Evolutionary conservation across 2,888 invertebrate genomes (phyloP).

Genomic region (Epistrophe grossulariae): DNA sequence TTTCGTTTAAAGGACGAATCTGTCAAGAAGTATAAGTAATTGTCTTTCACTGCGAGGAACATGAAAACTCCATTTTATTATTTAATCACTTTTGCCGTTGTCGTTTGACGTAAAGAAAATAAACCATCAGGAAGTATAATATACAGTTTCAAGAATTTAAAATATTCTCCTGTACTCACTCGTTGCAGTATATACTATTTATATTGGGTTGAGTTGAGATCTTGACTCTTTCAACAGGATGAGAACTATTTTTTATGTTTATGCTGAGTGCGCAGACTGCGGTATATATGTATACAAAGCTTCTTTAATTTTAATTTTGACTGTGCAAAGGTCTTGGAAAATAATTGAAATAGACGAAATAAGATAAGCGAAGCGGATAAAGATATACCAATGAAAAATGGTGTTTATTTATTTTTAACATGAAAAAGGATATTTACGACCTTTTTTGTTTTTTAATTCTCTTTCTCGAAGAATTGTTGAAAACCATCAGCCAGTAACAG

Average conservation of each 20-base stretch:
- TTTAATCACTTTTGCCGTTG: constrained; percentile 61
- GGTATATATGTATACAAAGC: background rate
- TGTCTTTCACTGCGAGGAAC: constrained; percentile 38
- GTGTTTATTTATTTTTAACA: too few species aligned
- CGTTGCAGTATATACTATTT: background rate
- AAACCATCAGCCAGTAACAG: too few species aligned
- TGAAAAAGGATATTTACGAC: background rate
- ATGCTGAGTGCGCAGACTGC: background rate
- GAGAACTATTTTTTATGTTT: constrained; percentile 9
- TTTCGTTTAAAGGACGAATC: constrained; percentile 15
- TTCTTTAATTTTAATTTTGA: constrained; percentile 12
- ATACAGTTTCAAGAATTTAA: constrained; percentile 1
- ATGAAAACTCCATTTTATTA: constrained; percentile 63
- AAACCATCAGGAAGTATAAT: background rate
- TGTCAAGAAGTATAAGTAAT: constrained; percentile 51
- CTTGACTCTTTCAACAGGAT: background rate
- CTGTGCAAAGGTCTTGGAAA: background rate
- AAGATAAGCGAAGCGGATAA: background rate
- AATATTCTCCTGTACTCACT: background rate
- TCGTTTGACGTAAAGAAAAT: constrained; percentile 36
- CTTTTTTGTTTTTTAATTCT: too few species aligned
- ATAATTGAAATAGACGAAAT: background rate
- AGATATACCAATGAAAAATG: background rate
- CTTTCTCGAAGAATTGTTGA: too few species aligned
- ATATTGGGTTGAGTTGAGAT: background rate